Conservation (phyloP, 1,140 invertebrate genomes). For the Halyomorpha halys region DNA sequence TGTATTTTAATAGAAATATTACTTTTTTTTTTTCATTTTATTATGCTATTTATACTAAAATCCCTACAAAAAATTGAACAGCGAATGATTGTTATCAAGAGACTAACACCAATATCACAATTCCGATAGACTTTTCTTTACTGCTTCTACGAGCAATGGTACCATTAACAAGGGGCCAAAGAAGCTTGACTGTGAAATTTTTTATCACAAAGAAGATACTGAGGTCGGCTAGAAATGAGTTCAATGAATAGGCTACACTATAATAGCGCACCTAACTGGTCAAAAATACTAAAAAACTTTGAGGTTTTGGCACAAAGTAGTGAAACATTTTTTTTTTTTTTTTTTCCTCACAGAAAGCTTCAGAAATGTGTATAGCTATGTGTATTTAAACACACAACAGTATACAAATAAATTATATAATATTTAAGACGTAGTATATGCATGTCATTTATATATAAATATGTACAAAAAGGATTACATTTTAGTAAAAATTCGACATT, state of each 20-base stretch:
- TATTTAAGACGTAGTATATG: not conserved
- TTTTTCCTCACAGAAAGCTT: not conserved
- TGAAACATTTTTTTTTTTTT: not conserved
- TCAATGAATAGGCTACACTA: too few relatives aligned
- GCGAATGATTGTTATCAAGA: constrained; percentile 15
- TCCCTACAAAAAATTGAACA: constrained; percentile 16
- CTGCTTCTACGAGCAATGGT: constrained; percentile 11
- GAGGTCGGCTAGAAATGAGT: too few relatives aligned
- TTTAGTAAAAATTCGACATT: too few relatives aligned
- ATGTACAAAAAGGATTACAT: too few relatives aligned
- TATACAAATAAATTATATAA: constrained; percentile 8
- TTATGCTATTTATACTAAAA: constrained; percentile 3
- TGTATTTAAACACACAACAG: not conserved
- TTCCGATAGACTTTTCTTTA: constrained; percentile 17
- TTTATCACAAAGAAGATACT: too few relatives aligned
- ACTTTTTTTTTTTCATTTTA: not conserved
- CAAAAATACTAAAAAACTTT: too few relatives aligned
- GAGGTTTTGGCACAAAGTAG: constrained; percentile 9
- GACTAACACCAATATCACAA: constrained; percentile 19
- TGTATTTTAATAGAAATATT: too few relatives aligned
- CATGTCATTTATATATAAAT: not conserved
- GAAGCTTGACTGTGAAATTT: too few relatives aligned
- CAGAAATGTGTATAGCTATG: not conserved
- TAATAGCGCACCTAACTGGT: too few relatives aligned
- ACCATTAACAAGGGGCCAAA: not conserved